A percentile compares a stretch with the other conserved stretches of the same genome.
Conservation (phyloP, 2,797 vertebrate genomes). For the Delichon dasypus region DNA sequence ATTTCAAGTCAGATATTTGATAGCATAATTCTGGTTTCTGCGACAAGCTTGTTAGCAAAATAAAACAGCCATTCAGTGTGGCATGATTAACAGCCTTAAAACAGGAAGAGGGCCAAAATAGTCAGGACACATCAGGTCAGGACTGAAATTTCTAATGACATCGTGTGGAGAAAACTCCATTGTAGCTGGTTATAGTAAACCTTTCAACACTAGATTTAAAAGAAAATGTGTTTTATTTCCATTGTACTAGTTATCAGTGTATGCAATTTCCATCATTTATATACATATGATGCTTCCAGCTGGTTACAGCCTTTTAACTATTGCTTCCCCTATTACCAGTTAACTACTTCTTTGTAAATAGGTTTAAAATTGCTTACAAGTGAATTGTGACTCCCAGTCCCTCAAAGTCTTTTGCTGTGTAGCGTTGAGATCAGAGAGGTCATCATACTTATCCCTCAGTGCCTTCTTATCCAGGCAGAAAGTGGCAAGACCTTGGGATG, state of each 20-base stretch:
- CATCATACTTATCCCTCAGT: slow-evolving; percentile 90
- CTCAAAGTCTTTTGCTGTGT: slow-evolving; percentile 90
- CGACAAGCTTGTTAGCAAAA: not conserved
- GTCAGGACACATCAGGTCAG: slow-evolving; percentile 19
- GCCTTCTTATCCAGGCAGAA: slow-evolving; percentile 96
- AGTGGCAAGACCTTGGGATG: slow-evolving; percentile 95
- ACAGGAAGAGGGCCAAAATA: slow-evolving; percentile 9
- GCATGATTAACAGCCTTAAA: slow-evolving; percentile 23
- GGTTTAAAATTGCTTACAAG: slow-evolving; percentile 80
- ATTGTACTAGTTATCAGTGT: not conserved
- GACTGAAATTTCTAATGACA: not conserved
- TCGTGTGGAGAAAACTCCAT: not conserved
- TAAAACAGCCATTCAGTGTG: not conserved
- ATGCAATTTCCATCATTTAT: not conserved
- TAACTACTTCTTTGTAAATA: not conserved
- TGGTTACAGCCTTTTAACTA: not conserved
- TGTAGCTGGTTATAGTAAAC: not conserved
- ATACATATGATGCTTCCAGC: not conserved
- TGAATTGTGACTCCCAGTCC: slow-evolving; percentile 97
- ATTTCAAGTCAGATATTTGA: not conserved
- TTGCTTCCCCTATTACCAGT: not conserved
- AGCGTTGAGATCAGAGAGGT: slow-evolving; percentile 90
- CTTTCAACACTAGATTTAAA: not conserved
- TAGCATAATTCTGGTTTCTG: not conserved
- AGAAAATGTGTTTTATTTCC: not conserved